These are phyloP conservation scores for Xiphophorus hellerii DNA, from an alignment of 2,113 vertebrate genomes.

Conservation along the genomic window DNA sequence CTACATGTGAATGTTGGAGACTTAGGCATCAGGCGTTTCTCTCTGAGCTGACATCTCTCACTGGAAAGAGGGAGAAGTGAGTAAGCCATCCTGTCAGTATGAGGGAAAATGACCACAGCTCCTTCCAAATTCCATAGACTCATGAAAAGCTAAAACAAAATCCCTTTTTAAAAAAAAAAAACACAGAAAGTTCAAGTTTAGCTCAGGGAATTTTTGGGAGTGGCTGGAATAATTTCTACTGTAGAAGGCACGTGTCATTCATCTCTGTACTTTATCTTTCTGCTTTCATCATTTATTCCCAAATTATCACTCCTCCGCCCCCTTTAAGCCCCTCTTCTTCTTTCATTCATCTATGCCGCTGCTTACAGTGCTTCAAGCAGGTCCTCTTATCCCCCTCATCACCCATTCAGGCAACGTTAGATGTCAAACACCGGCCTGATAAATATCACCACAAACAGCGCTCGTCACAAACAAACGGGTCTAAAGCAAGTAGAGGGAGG, in stretches of 20 bases:
- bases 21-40: constrained; percentile 12
- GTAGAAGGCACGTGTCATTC: constrained; percentile 8
- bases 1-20: constrained; percentile 24
- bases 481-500: neutral
- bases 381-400: neutral
- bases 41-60: constrained; percentile 47
- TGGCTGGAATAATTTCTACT: constrained; percentile 7
- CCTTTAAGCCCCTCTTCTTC: neutral
- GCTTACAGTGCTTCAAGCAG: constrained; percentile 17
- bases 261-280: constrained; percentile 22
- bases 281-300: constrained; percentile 19
- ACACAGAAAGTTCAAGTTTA: neutral
- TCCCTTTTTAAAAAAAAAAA: neutral
- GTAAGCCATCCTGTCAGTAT: constrained; percentile 53
- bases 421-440: constrained; percentile 48
- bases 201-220: neutral
- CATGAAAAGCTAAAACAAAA: constrained; percentile 27
- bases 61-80: constrained; percentile 63
- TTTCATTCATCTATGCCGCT: neutral
- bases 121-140: constrained; percentile 44
- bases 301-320: neutral
- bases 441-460: constrained; percentile 39
- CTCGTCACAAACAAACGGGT: constrained; percentile 7
- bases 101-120: constrained; percentile 47
- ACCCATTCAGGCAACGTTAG: constrained; percentile 41